Base-by-base conservation (phyloP, 2,113 vertebrate genomes). In the Addax nasomaculatus region DNA sequence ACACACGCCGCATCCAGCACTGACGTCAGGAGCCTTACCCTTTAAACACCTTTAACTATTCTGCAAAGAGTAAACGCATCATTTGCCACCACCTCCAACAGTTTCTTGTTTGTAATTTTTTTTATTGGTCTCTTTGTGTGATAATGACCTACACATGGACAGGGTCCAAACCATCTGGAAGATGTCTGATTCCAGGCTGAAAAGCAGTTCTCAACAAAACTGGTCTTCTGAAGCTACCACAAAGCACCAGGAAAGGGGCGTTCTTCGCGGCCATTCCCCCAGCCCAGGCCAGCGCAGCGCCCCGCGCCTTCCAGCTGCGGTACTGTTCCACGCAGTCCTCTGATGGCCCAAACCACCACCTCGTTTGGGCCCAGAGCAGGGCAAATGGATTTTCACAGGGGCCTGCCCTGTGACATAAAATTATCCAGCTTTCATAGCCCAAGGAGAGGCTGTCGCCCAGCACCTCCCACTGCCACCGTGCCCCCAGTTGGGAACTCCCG, bases 331-430 rank as follows among this genome's bases (percentile, higher is more conserved):
- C 91, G 51, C 88, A 80, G 96, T 96, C 83, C 93, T 70, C 79
- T 4, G 47, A 14, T 3, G 81, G 60, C 92, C 80, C 89, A 70
- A 45, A 39, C 51, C 85, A 53, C 70, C 85, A 60, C 51, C 58
- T 79, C 43, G 1, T 39, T 30, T 23, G 95, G 96, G 89, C 62
- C 95, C 93, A 93, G 96, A 57, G 86, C 95, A 95, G 83, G 91
- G 79, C 97, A 86, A 96, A 90, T 39, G 93, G 96, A 55, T 96
- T 97, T 85, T 86, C 94, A 88, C 98, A 98, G 98, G 99, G 98
- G 89, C 99, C 99, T 97, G 99, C 99, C 99, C 99, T 98, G 99
- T 55, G 84, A 95, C 92, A 89, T 33, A 95, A 76, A 96, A 89
- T 49, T 4, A 85, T 23, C 78, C 91, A 51, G 92, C 96, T 86